Base-by-base conservation (phyloP, 2,113 vertebrate species). In the Pelecanoides urinatrix region DNA sequence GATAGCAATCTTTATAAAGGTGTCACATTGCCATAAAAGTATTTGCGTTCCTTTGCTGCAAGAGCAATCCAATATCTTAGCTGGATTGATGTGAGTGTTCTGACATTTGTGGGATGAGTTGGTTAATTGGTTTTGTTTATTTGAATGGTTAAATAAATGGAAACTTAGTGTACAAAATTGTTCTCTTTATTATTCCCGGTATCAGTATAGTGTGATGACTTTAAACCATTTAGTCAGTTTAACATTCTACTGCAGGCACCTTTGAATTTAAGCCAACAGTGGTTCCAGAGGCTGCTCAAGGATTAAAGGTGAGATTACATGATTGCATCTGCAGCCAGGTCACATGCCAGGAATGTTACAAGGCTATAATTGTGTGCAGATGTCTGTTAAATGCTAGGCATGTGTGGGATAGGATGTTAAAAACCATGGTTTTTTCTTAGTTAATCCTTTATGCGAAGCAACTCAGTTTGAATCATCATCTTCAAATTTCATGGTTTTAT, bases 241-340 rank as follows among this genome's bases (percentile, higher is more conserved):
- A 65, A 65, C 87, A 67, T 87, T 89, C 40, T 78, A 3, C 47
- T 82, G 26, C 36, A 62, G 20, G 14, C 61, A 49, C 20, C 49
- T 94, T 81, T 94, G 66, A 87, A 62, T 72, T 89, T 85, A 87
- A 94, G 62, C 22, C 86, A 90, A 4, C 62, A 20, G 44, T 84
- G 61, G 23, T 89, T 95, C 65, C 72, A 91, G 70, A 94, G 83
- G 66, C 89, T 95, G 74, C 59, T 85, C 18, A 90, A 70, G 92
- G 86, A 79, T 97, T 97, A 96, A 84, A 91, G 73, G 34, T 94
- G 89, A 90, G 91, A 94, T 96, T 95, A 91, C 10, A 3, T 81
- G 79, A 65, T 87, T 79, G 74, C 55, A 53, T 89, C 80, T 90
- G 66, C 77, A 89, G 80, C 83, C 84, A 79, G 77, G 62, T 95